Evolutionary conservation across 2,888 invertebrate species (phyloP).

Genomic region (Eristalinus sepulchralis): DNA sequence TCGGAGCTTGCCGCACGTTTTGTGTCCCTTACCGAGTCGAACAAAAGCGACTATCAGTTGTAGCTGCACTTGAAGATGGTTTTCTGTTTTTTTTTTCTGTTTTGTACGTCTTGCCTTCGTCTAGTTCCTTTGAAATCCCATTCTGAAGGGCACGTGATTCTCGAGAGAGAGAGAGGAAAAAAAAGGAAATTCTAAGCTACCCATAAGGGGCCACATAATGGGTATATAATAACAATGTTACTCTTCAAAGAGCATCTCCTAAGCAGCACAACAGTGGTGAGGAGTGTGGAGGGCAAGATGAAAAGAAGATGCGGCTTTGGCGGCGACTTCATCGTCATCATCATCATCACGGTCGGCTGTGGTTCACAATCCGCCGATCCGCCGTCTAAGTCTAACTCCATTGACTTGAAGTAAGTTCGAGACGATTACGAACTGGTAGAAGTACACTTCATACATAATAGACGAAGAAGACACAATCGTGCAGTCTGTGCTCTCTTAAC

Average conservation of each 20-base stretch:
- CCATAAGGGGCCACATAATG: constrained; percentile 63
- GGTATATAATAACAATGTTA: constrained; percentile 70
- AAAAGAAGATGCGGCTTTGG: constrained; percentile 51
- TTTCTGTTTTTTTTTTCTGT: neutral
- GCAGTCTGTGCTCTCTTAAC: constrained; percentile 71
- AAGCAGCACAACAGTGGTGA: constrained; percentile 35
- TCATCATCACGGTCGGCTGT: constrained; percentile 30
- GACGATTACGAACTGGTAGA: constrained; percentile 50
- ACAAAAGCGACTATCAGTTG: constrained; percentile 47
- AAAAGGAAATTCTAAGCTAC: constrained; percentile 54
- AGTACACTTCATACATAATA: constrained; percentile 60
- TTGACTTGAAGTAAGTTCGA: constrained; percentile 24
- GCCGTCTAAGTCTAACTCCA: constrained; percentile 15
- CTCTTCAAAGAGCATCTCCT: constrained; percentile 46
- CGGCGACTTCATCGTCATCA: constrained; percentile 37
- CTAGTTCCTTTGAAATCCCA: constrained; percentile 45
- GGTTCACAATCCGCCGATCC: constrained; percentile 16
- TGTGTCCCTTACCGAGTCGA: constrained; percentile 32
- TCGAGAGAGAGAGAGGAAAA: constrained; percentile 25
- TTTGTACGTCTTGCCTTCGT: neutral
- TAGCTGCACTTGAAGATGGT: constrained; percentile 58
- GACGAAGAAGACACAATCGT: constrained; percentile 66
- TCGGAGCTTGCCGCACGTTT: constrained; percentile 49
- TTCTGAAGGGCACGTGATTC: constrained; percentile 70
- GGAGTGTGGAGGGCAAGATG: neutral